Evolutionary conservation across 2,888 invertebrate genomes (phyloP), one percentile per base, ranked within the genome.

Genomic region (Nymphalis c-album): DNA sequence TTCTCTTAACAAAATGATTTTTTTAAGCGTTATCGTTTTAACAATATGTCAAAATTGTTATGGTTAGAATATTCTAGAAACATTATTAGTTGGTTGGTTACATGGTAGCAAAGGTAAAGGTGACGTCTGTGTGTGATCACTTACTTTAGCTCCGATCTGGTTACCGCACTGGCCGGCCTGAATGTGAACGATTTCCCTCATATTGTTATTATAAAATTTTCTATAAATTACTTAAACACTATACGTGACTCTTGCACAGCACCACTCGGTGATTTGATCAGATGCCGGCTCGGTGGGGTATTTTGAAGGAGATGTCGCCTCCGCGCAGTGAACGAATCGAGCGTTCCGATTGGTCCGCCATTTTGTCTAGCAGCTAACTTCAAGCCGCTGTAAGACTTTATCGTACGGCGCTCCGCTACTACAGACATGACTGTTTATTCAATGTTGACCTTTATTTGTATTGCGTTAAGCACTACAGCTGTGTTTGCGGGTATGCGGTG

Each of bases 161-260:
- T 96, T 96, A 74, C 96, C 96, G 92, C 96, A 96, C 86, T 96
- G 96, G 80, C 96, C 96, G 82, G 95, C 96, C 86, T 96, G 96
- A 73, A 96, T 88, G 81, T 96, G 96, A 77, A 96, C 95, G 87
- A 96, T 96, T 94, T 96, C 96, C 92, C 96, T 94, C 96, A 96
- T 96, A 80, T 91, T 93, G 77, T 80, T 78, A 80, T 83, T 78
- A 80, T 74, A 77, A 81, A 85, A 88, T 86, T 89, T 79, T 77
- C 87, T 73, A 88, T 86, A 86, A 88, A 84, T 87, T 85, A 84
- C 80, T 84, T 84, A 84, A 74, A 85, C 87, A 91, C 91, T 89
- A 87, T 88, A 87, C 90, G 88, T 87, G 83, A 81, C 84, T 85
- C 87, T 85, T 88, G 82, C 85, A 85, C 87, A 77, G 83, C 91